Conservation (phyloP, 2,113 vertebrate genomes). For the Piprites chloris region DNA sequence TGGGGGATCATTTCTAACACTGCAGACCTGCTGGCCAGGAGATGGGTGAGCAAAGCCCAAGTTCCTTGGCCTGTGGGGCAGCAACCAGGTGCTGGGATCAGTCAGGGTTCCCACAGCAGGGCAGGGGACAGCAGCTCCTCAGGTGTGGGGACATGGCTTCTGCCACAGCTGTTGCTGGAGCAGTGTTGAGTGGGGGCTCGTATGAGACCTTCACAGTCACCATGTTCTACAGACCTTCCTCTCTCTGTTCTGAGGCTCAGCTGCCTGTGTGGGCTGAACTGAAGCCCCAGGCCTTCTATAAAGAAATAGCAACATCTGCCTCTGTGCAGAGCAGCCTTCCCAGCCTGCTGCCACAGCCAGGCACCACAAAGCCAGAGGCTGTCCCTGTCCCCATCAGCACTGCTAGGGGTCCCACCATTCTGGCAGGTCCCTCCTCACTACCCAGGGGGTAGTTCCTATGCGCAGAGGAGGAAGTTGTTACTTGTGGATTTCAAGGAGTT, state of each 20-base stretch:
- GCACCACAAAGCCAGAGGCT: background rate
- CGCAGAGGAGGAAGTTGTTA: background rate
- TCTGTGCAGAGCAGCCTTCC: fast-evolving
- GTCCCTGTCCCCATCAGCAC: fast-evolving
- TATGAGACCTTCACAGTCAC: background rate
- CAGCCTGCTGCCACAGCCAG: background rate
- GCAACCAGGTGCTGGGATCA: background rate
- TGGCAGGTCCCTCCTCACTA: background rate
- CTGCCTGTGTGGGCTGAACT: background rate
- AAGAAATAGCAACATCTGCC: background rate
- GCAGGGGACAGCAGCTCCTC: background rate
- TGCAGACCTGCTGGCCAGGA: background rate
- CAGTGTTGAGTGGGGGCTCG: fast-evolving
- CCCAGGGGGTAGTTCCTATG: fast-evolving
- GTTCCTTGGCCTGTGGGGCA: background rate
- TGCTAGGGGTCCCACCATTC: background rate
- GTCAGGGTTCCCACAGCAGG: background rate
- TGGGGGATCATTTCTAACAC: fast-evolving
- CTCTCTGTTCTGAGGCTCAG: background rate
- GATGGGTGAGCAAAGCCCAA: background rate
- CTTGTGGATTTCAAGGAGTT: background rate
- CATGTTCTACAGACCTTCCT: background rate
- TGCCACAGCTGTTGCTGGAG: fast-evolving
- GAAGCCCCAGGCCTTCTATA: background rate
- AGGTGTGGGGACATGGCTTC: fast-evolving